Conservation (phyloP, 2,113 vertebrate genomes). For the Equus quagga region DNA sequence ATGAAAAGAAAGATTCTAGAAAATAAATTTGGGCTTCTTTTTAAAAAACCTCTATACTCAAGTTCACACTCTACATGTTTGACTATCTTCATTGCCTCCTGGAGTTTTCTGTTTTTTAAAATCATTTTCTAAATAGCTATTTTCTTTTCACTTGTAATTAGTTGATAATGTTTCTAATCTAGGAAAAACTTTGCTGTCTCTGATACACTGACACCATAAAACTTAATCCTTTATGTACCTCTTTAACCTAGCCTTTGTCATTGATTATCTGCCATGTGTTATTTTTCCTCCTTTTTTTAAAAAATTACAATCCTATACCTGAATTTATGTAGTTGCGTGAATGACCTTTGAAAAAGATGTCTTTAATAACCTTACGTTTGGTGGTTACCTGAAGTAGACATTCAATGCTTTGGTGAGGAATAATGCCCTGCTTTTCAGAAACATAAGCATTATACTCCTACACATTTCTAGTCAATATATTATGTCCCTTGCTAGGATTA, state of each 20-base stretch:
- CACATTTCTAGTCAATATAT: neutral
- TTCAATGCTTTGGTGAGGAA: neutral
- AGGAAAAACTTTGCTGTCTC: neutral
- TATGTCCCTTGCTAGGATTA: neutral
- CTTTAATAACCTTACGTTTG: neutral
- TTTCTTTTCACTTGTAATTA: neutral
- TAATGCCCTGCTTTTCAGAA: neutral
- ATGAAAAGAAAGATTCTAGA: neutral
- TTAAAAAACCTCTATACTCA: neutral
- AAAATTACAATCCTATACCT: neutral
- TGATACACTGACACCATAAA: neutral
- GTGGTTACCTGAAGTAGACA: neutral
- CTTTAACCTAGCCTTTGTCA: neutral
- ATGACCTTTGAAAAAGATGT: conserved; percentile 12
- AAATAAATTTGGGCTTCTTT: neutral
- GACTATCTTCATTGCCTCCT: neutral
- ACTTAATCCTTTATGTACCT: neutral
- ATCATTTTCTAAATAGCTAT: neutral
- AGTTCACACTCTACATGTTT: neutral
- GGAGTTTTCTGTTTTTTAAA: no score
- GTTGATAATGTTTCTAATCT: neutral
- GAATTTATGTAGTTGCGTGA: neutral
- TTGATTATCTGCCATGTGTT: neutral
- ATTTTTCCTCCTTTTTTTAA: neutral
- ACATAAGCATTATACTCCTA: neutral